phyloP scores from a whole-genome alignment of 2,113 vertebrate genomes.

The Leptodactylus fuscus region DNA sequence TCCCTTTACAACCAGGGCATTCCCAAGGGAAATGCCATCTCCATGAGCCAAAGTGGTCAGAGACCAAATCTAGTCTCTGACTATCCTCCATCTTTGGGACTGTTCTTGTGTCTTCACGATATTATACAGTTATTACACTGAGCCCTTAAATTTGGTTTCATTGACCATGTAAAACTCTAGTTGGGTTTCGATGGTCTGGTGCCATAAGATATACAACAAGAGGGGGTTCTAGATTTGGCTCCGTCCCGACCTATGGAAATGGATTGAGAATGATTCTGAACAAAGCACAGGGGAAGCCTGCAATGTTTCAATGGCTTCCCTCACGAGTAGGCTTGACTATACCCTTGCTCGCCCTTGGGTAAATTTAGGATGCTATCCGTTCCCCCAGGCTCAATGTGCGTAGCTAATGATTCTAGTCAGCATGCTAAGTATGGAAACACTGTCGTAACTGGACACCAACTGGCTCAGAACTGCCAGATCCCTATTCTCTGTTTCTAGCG shows the following conservation, averaged over 20 bases:
- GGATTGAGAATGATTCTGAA: background rate
- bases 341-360: slow-evolving; percentile 86
- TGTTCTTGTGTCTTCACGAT: background rate
- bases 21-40: background rate
- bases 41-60: background rate
- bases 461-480: slow-evolving; percentile 58
- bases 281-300: slow-evolving; percentile 20
- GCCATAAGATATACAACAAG: background rate
- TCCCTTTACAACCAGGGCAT: slow-evolving; percentile 1
- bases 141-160: background rate
- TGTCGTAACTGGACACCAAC: slow-evolving; percentile 75
- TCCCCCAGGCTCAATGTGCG: slow-evolving; percentile 64
- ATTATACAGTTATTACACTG: background rate
- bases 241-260: background rate
- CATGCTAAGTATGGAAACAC: slow-evolving; percentile 82
- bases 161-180: background rate
- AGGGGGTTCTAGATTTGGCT: background rate
- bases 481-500: slow-evolving; percentile 44
- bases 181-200: too few relatives aligned
- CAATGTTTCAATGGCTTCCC: background rate
- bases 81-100: background rate
- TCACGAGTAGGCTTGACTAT: slow-evolving; percentile 46
- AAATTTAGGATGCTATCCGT: slow-evolving; percentile 76
- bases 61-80: background rate
- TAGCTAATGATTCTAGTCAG: slow-evolving; percentile 68